A percentile compares a stretch with the other conserved stretches of the same genome.
phyloP scores from a whole-genome alignment of 2,797 vertebrate genomes.

The Pitangus sulphuratus region DNA sequence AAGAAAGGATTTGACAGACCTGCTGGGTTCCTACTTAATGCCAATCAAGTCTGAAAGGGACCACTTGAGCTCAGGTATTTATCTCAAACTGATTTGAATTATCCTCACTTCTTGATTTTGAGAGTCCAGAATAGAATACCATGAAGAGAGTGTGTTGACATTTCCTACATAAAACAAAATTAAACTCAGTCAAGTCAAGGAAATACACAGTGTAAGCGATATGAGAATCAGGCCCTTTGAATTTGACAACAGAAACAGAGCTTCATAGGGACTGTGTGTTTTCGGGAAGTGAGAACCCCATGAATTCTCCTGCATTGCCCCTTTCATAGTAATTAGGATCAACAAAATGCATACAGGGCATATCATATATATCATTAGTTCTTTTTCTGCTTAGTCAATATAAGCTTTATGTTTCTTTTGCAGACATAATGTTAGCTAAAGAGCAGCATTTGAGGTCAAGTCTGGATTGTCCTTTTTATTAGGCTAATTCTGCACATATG shows the following conservation, averaged over 20 bases:
- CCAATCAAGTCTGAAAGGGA: constrained; percentile 25
- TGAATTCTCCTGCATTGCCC: accelerated
- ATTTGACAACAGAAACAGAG: neutral
- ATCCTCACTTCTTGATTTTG: constrained; percentile 25
- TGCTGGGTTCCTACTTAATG: constrained; percentile 34
- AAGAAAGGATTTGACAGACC: constrained; percentile 6
- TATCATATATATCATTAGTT: neutral
- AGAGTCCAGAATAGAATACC: constrained; percentile 8
- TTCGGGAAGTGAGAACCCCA: neutral
- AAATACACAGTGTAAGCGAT: neutral
- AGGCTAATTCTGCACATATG: neutral
- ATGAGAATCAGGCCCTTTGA: neutral
- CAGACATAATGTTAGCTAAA: neutral
- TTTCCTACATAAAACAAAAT: constrained; percentile 16
- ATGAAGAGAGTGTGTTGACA: neutral
- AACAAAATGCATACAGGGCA: neutral
- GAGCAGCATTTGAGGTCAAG: neutral
- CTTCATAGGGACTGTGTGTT: accelerated
- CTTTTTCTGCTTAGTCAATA: neutral
- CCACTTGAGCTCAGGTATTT: constrained; percentile 29
- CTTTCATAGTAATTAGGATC: neutral
- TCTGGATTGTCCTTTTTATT: constrained; percentile 2
- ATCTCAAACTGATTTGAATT: constrained; percentile 24
- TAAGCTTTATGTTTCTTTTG: neutral
- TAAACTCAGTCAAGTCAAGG: neutral